phyloP scores from a whole-genome alignment of 2,888 invertebrate species.

The Phengaris alcon region DNA sequence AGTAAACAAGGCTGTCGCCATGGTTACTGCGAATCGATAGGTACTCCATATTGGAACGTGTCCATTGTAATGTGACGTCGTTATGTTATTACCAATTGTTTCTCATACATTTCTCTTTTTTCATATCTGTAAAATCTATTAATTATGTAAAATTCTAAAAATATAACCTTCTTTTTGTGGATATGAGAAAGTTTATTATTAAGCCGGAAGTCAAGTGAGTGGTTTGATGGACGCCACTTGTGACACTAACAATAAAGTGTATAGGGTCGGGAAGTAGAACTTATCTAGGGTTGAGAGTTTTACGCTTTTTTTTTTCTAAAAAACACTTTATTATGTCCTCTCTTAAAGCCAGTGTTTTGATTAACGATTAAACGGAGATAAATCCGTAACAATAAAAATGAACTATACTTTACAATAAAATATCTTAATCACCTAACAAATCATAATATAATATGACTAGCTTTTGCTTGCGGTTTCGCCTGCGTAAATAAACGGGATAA shows the following conservation, averaged over 20 bases:
- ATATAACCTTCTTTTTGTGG: not conserved
- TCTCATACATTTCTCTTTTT: too few relatives aligned
- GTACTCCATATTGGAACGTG: conserved; percentile 45
- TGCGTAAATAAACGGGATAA: too few relatives aligned
- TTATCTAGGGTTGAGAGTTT: not conserved
- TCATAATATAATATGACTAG: too few relatives aligned
- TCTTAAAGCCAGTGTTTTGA: too few relatives aligned
- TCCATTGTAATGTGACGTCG: conserved; percentile 41
- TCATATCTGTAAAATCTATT: too few relatives aligned
- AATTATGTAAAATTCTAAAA: too few relatives aligned
- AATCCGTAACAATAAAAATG: too few relatives aligned
- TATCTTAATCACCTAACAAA: too few relatives aligned
- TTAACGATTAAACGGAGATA: too few relatives aligned
- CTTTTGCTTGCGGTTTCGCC: too few relatives aligned
- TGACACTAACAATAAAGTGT: conserved; percentile 4
- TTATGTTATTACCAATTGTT: not conserved
- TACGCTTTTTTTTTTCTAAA: not conserved
- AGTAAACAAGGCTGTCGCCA: conserved; percentile 44
- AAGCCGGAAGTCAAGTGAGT: not conserved
- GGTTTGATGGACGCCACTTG: not conserved
- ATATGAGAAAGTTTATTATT: not conserved
- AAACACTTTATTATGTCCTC: too few relatives aligned
- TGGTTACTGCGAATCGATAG: conserved; percentile 42
- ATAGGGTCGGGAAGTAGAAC: not conserved
- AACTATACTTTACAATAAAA: too few relatives aligned